Base-by-base conservation (phyloP, 2,888 invertebrate species). In the Eupelmus urozonus region DNA sequence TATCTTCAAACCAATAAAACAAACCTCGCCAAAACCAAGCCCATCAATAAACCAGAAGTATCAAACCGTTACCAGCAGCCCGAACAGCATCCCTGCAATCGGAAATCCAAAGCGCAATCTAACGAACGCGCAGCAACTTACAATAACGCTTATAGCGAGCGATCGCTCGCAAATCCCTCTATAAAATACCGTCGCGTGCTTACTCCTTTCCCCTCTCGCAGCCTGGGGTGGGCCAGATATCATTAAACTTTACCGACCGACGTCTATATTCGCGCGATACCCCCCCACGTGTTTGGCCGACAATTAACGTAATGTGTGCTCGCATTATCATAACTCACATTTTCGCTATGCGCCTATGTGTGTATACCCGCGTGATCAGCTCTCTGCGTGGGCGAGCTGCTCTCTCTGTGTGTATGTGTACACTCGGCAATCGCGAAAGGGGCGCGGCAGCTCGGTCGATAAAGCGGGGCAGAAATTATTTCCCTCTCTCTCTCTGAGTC, bases 281-380 rank as follows among this genome's bases (percentile, higher is more conserved):
- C 45, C 9, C 11, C 20, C 55, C 51, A 49, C 67, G 62, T 76
- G 63, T 76, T 70, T 76, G 76, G 70, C 57, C 63, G 82, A 81
- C 84, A 82, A 84, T 84, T 83, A 84, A 84, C 82, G 84, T 82
- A 84, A 83, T 83, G 81, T 81, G 83, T 81, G 79, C 80, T n/a
- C 81, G 83, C 82, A 85, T 84, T 83, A 83, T 76, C 76, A 76
- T 76, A 76, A 76, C 76, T 76, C 70, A 70, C 70, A 70, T 63
- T 57, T 70, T 70, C 29, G 23, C 2, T 20, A n/a, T 13, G 51
- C 29, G 27, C 16, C 16, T 69, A 42, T 40, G n/a, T 51, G n/a
- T 51, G 18, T 23, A 40, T 66, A 20, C n/a, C n/a, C n/a, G n/a
- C n/a, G n/a, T n/a, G n/a, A n/a, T n/a, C n/a, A n/a, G n/a, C n/a